A percentile compares a stretch with the other conserved stretches of the same genome.
These are phyloP conservation scores for Anolis apletophallus DNA, from an alignment of 2,797 vertebrate species.

Conservation along the genomic window DNA sequence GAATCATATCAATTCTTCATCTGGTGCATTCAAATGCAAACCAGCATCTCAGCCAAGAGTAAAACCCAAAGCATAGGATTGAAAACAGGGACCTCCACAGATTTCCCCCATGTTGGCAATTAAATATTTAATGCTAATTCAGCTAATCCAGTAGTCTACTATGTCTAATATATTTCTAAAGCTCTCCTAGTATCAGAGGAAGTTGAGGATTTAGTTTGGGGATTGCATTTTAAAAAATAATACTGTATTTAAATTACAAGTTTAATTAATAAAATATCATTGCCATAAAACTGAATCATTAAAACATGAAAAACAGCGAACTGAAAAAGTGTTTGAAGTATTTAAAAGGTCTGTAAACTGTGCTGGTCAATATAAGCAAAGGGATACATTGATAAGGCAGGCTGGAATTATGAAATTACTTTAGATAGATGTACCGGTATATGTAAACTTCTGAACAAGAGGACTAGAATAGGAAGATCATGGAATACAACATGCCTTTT, in stretches of 20 bases:
- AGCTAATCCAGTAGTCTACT: background rate
- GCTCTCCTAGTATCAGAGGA: background rate
- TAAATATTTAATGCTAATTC: constrained; percentile 7
- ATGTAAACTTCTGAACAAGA: background rate
- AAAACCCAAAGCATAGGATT: background rate
- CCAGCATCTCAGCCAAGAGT: background rate
- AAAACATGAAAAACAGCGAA: background rate
- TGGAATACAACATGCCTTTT: background rate
- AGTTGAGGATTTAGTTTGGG: background rate
- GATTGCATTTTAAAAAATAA: background rate
- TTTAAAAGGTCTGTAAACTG: background rate
- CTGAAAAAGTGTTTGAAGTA: background rate
- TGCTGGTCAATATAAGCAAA: background rate
- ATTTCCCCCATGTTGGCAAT: background rate
- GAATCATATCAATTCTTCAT: background rate
- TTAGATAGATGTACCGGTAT: background rate
- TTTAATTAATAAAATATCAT: background rate
- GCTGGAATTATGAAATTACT: background rate
- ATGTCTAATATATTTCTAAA: background rate
- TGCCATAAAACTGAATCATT: background rate
- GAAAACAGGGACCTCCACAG: background rate
- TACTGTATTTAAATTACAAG: background rate
- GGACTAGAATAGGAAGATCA: background rate
- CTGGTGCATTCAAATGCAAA: background rate
- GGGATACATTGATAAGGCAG: background rate